A percentile compares a stretch with the other conserved stretches of the same genome.
phyloP scores from a whole-genome alignment of 2,113 vertebrate genomes.

The Scomber scombrus region DNA sequence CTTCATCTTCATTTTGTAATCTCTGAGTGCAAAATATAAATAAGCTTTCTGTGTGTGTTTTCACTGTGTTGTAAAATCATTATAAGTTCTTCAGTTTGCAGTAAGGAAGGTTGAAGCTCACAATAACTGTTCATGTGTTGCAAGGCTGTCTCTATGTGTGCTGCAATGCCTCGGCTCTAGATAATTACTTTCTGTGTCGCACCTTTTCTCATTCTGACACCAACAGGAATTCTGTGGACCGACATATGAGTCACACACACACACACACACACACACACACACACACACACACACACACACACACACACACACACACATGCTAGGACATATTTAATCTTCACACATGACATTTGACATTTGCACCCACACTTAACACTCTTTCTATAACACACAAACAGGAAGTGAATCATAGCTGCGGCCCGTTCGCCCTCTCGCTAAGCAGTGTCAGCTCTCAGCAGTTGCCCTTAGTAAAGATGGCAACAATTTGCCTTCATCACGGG shows the following conservation, averaged over 20 bases:
- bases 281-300: no score
- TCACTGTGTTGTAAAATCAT: no score
- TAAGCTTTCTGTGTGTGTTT: no score
- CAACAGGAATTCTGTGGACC: neutral
- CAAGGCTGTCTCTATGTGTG: neutral
- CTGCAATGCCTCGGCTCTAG: no score
- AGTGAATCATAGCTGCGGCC: neutral
- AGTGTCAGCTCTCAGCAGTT: neutral
- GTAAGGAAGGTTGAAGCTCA: no score
- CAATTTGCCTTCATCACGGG: neutral
- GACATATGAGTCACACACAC: neutral
- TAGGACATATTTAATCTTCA: no score
- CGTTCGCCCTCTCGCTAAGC: neutral
- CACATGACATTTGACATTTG: no score
- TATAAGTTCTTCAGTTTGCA: no score
- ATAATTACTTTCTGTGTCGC: neutral
- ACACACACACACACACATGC: neutral
- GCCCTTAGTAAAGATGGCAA: slow-evolving; percentile 18
- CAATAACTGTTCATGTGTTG: neutral
- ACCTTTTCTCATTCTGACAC: neutral
- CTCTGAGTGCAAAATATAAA: no score
- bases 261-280: neutral
- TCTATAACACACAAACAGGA: neutral
- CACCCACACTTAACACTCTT: no score
- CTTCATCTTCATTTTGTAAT: no score